Conservation (phyloP, 2,888 invertebrate genomes). For the Argyra leucocephala region DNA sequence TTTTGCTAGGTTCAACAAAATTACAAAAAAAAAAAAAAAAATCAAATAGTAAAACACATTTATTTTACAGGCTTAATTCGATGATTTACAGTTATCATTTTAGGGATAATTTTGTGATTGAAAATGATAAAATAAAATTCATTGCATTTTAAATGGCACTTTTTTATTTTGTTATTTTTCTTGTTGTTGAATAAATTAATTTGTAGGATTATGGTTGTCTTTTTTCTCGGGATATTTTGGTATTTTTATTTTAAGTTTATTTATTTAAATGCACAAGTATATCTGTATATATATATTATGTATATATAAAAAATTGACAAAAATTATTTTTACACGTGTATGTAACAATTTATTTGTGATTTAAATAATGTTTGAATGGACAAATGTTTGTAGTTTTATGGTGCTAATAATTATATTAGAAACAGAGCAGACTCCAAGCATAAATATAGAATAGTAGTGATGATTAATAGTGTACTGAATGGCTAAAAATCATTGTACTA, state of each 20-base stretch:
- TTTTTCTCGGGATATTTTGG: not conserved
- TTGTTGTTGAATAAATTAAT: not conserved
- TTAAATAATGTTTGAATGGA: too few relatives aligned
- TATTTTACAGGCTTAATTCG: slow-evolving; percentile 6
- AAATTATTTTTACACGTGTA: too few relatives aligned
- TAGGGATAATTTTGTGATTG: slow-evolving; percentile 1
- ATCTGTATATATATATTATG: not conserved
- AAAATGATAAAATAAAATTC: slow-evolving; percentile 6
- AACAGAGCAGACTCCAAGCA: too few relatives aligned
- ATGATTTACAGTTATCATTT: not conserved
- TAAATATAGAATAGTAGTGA: too few relatives aligned
- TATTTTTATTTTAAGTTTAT: not conserved
- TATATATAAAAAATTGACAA: too few relatives aligned
- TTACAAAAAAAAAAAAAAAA: not conserved
- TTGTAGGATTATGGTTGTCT: not conserved
- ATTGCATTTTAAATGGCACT: not conserved
- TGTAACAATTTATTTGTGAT: too few relatives aligned
- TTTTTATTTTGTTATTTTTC: not conserved
- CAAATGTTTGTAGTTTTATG: too few relatives aligned
- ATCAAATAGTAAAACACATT: not conserved
- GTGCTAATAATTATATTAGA: too few relatives aligned
- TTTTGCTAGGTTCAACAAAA: not conserved
- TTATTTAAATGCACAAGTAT: not conserved
- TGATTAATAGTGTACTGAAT: too few relatives aligned
- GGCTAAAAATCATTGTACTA: too few relatives aligned